A percentile compares a stretch with the other conserved stretches of the same genome.
Evolutionary conservation across 2,113 vertebrate species (phyloP).

Genomic region (Mesembrinibis cayennensis): DNA sequence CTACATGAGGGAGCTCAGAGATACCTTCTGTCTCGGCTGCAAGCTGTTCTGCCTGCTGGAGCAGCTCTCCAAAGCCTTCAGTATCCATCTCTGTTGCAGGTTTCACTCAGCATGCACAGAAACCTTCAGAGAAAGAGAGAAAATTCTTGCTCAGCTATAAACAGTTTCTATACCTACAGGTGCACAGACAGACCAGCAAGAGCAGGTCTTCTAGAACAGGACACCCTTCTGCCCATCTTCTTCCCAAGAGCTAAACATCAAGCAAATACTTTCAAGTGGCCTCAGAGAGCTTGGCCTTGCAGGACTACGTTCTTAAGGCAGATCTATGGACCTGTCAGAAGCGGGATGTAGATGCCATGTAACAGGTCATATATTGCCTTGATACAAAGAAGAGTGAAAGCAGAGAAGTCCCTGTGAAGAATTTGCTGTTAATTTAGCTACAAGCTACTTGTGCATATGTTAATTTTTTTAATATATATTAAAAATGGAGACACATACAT

Average conservation of each 20-base stretch:
- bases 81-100: slow-evolving; percentile 81
- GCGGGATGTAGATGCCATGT: not conserved
- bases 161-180: not conserved
- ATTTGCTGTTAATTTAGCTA: not conserved
- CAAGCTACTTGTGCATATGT: not conserved
- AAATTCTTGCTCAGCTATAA: not conserved
- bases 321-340: not conserved
- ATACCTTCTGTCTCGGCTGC: slow-evolving; percentile 96
- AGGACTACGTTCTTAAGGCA: not conserved
- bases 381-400: not conserved
- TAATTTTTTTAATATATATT: not conserved
- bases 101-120: not conserved
- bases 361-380: not conserved
- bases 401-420: not conserved
- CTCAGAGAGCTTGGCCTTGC: not conserved
- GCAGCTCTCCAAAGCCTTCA: slow-evolving; percentile 94
- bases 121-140: not conserved
- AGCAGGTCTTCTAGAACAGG: not conserved
- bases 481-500: not conserved
- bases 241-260: not conserved
- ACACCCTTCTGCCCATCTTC: not conserved
- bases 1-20: slow-evolving; percentile 93
- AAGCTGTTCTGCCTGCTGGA: slow-evolving; percentile 97
- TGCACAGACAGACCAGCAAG: not conserved
- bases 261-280: not conserved